phyloP scores from a whole-genome alignment of 2,113 vertebrate species.

The Tapirus terrestris region DNA sequence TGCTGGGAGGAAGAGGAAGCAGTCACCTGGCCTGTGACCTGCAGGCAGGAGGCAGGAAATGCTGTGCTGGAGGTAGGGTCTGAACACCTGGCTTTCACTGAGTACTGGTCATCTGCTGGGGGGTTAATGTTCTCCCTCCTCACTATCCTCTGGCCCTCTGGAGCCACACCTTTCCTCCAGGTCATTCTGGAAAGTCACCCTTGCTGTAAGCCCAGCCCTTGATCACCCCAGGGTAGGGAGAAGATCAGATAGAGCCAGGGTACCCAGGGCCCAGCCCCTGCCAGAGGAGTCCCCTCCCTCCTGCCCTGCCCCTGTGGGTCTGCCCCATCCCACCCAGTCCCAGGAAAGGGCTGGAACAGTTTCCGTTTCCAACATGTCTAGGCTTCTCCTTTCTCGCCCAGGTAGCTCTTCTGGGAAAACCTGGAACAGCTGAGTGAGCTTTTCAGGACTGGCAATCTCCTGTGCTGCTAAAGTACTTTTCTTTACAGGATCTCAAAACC shows the following conservation, averaged over 20 bases:
- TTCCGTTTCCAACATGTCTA: slow-evolving; percentile 61
- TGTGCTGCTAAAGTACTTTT: background rate
- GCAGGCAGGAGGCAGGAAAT: background rate
- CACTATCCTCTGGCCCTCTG: background rate
- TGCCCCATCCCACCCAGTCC: background rate
- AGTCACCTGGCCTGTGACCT: background rate
- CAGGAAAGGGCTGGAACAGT: slow-evolving; percentile 54
- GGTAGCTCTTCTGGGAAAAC: slow-evolving; percentile 55
- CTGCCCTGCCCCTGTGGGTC: background rate
- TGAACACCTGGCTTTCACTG: background rate
- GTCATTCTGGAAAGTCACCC: background rate
- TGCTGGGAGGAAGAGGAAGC: background rate
- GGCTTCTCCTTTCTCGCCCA: slow-evolving; percentile 64
- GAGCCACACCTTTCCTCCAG: background rate
- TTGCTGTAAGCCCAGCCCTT: background rate
- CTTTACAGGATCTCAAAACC: background rate
- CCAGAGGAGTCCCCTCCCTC: background rate
- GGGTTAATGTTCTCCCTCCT: background rate
- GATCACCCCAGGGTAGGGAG: background rate
- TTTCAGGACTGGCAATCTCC: slow-evolving; percentile 45
- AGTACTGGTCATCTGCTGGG: background rate
- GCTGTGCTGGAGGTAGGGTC: background rate
- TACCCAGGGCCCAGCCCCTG: background rate
- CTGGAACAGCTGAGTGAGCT: slow-evolving; percentile 29
- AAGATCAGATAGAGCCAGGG: slow-evolving; percentile 39